Evolutionary conservation across 1,140 invertebrate genomes (phyloP), one percentile per base, ranked within the genome.

Genomic region (Periplaneta americana): DNA sequence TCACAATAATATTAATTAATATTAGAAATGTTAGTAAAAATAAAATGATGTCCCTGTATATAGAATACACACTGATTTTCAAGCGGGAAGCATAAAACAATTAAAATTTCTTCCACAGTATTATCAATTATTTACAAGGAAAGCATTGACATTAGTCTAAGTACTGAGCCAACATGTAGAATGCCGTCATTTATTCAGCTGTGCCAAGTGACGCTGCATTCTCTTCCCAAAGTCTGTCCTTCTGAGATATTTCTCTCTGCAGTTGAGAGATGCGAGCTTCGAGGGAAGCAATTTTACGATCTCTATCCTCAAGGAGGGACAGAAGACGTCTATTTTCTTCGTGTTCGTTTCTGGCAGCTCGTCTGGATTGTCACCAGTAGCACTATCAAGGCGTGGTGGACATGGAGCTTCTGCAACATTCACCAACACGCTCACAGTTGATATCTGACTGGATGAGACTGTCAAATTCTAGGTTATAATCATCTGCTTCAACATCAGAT

Each of bases 401-500:
- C 80, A 82, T 15, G 81, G 81, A 37, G 76, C 66, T n/a, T 81
- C 83, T 4, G 83, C 75, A 10, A 82, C 75, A 66, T 85, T 85
- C 83, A 86, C 85, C 11, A 86, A 83, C 78, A 87, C 85, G 82
- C 84, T 84, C 4, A 82, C 82, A 34, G 85, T 84, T 17, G 84
- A 85, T n/a, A 57, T 89, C 88, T 31, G 86, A 89, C 74, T 88
- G 88, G 83, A 88, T 88, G 32, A 88, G 81, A 66, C 87, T 88
- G 79, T 83, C 84, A 83, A 83, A 82, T 34, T 80, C 81, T 78
- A 82, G 80, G 85, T 91, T 91, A 84, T 92, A 92, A 83, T 93
- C 89, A 84, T 93, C 92, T 36, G 92, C 92, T 83, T 93, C 92
- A 37, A 93, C 86, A 86, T 93, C 92, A 81, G 91, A 92, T 75